Conservation (phyloP, 2,797 vertebrate genomes). For the Phalanger gymnotis region DNA sequence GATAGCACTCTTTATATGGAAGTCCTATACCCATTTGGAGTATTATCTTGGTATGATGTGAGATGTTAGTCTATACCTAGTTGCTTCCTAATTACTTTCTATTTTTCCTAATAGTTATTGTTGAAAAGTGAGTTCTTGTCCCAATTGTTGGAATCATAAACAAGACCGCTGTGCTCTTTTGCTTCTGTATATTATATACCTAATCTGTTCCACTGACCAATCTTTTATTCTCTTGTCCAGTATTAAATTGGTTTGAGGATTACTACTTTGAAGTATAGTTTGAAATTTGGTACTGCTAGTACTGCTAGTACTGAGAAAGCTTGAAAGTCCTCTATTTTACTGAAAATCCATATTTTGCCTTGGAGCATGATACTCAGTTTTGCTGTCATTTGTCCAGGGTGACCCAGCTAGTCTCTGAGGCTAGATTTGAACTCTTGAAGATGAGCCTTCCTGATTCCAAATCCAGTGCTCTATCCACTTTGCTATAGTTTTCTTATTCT, state of each 20-base stretch:
- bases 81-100: not conserved
- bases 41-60: not conserved
- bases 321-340: no score
- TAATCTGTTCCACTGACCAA: not conserved
- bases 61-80: not conserved
- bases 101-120: not conserved
- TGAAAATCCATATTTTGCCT: no score
- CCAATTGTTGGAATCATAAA: not conserved
- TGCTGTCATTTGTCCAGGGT: no score
- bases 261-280: not conserved
- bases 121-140: not conserved
- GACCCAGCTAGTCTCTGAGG: not conserved
- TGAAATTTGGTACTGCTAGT: not conserved
- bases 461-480: not conserved
- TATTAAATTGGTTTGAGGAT: not conserved
- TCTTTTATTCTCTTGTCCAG: not conserved
- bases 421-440: not conserved
- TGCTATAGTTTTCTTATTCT: not conserved
- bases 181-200: not conserved
- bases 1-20: not conserved
- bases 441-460: not conserved
- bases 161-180: not conserved
- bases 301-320: no score
- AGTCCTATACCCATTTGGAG: not conserved
- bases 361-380: no score